A percentile compares a stretch with the other conserved stretches of the same genome.
Evolutionary conservation across 1,140 invertebrate species (phyloP).

Genomic region (Panagrolaimus sp.): DNA sequence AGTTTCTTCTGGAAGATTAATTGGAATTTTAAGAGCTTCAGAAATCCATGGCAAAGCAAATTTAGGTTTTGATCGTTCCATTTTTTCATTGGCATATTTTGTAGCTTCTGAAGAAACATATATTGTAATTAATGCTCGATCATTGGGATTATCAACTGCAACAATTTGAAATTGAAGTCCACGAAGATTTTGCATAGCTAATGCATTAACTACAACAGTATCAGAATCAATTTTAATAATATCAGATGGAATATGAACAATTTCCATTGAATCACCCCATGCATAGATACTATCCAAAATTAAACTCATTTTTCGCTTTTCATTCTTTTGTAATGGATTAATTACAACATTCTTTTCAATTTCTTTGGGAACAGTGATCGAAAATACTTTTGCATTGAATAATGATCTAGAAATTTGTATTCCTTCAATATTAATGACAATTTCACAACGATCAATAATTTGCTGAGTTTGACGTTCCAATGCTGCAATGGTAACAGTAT

Average conservation of each 20-base stretch:
- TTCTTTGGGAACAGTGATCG: neutral
- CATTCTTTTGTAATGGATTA: neutral
- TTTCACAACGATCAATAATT: neutral
- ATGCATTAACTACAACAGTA: neutral
- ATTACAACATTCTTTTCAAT: neutral
- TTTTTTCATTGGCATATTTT: neutral
- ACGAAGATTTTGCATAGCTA: neutral
- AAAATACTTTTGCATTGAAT: conserved; percentile 15
- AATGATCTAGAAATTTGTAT: conserved; percentile 19
- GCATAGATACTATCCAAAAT: neutral
- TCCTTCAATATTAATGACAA: neutral
- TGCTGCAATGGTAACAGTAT: conserved; percentile 17
- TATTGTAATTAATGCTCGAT: neutral
- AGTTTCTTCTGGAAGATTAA: conserved; percentile 24
- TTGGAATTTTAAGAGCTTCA: conserved; percentile 19
- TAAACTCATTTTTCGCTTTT: neutral
- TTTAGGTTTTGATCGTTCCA: conserved; percentile 15
- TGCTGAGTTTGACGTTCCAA: conserved; percentile 16
- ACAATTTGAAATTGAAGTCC: conserved; percentile 3
- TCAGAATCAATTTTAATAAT: neutral
- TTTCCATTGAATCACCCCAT: conserved; percentile 1
- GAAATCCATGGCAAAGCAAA: conserved; percentile 21
- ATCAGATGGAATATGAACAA: neutral
- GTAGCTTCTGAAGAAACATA: neutral
- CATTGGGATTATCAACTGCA: conserved; percentile 8